Evolutionary conservation across 2,888 invertebrate genomes (phyloP).

Genomic region (Heliothis peltigera): DNA sequence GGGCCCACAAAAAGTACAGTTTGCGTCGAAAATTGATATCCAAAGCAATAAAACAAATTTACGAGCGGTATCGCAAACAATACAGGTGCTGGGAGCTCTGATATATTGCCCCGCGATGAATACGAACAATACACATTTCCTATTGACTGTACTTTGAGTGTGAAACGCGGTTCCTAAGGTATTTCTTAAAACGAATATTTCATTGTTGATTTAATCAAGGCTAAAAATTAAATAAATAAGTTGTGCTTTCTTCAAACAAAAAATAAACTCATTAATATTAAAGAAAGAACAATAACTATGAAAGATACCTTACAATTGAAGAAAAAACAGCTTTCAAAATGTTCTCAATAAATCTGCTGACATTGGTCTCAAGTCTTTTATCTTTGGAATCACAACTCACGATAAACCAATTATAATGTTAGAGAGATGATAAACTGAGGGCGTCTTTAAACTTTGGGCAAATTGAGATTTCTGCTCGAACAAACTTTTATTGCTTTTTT

Average conservation of each 20-base stretch:
- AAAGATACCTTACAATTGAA: neutral
- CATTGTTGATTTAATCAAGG: neutral
- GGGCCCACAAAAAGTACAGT: constrained; percentile 44
- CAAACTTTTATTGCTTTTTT: constrained; percentile 82
- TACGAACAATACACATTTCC: constrained; percentile 40
- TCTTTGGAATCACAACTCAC: constrained; percentile 56
- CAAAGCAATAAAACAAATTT: constrained; percentile 72
- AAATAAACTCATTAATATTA: neutral
- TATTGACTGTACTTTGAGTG: constrained; percentile 26
- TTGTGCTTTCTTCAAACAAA: neutral
- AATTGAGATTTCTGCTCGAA: constrained; percentile 82
- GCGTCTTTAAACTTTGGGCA: constrained; percentile 69
- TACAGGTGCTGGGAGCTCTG: constrained; percentile 61
- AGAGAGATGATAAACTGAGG: constrained; percentile 68
- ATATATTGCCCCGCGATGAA: constrained; percentile 58
- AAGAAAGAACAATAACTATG: neutral
- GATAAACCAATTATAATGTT: constrained; percentile 70
- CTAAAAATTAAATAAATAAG: neutral
- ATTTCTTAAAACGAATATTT: neutral
- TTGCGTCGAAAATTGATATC: constrained; percentile 62
- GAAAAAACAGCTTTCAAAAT: neutral
- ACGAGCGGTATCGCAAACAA: constrained; percentile 67
- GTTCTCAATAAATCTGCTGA: constrained; percentile 3
- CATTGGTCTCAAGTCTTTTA: constrained; percentile 18
- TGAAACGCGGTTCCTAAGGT: neutral